phyloP scores from a whole-genome alignment of 2,113 vertebrate species.

The Halcyon malimbica region DNA sequence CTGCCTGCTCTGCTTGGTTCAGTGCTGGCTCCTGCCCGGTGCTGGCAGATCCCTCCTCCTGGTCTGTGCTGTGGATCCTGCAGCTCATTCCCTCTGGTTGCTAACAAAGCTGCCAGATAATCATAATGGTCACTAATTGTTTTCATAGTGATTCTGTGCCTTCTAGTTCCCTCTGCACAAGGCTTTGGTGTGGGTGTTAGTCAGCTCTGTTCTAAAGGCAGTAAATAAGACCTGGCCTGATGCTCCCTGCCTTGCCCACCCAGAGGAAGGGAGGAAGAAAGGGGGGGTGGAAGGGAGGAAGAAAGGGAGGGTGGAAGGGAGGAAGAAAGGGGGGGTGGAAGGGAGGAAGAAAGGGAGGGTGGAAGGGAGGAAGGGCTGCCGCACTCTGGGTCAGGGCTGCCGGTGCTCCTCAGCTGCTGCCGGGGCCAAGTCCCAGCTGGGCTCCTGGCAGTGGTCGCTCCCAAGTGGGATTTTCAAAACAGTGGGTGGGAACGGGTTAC shows the following conservation, averaged over 20 bases:
- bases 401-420: not conserved
- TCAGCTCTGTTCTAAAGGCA: not conserved
- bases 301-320: no score
- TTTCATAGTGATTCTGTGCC: not conserved
- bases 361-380: not conserved
- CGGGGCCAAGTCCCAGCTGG: accelerated
- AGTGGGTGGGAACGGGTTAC: not conserved
- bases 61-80: not conserved
- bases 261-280: no score
- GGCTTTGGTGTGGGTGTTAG: not conserved
- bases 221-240: not conserved
- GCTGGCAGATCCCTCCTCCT: not conserved
- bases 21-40: not conserved
- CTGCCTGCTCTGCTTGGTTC: not conserved
- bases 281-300: no score
- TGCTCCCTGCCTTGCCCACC: not conserved
- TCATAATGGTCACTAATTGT: not conserved
- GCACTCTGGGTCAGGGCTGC: not conserved
- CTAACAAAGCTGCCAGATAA: not conserved
- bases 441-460: not conserved
- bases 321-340: no score
- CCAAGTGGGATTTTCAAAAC: not conserved
- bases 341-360: no score
- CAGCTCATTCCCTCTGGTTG: not conserved
- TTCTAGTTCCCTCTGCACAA: not conserved